These are phyloP conservation scores for Galerucella calmariensis DNA, from an alignment of 2,888 invertebrate species.

Conservation along the genomic window DNA sequence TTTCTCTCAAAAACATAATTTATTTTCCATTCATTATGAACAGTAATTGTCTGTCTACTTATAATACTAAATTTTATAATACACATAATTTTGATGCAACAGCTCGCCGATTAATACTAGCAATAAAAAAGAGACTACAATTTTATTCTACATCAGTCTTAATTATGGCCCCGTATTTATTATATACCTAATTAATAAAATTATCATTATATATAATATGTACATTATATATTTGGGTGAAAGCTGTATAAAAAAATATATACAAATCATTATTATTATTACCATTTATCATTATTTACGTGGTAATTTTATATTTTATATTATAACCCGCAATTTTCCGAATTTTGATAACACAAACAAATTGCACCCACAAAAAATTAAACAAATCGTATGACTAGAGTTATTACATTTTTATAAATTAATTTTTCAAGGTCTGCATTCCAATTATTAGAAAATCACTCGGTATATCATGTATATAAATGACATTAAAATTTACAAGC, in stretches of 20 bases:
- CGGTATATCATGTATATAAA: not conserved
- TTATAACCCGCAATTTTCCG: conserved; percentile 37
- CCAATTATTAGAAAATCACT: not conserved
- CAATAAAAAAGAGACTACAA: conserved; percentile 40
- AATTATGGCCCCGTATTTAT: conserved; percentile 52
- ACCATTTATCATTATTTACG: not conserved
- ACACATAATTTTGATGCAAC: conserved; percentile 46
- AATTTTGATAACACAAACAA: conserved; percentile 38
- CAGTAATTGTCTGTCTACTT: conserved; percentile 32
- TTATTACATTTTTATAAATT: conserved; percentile 23
- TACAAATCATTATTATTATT: conserved; percentile 10
- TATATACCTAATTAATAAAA: conserved; percentile 17
- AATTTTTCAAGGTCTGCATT: conserved; percentile 11
- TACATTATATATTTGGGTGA: conserved; percentile 37
- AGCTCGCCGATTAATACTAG: conserved; percentile 46
- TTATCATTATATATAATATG: not conserved
- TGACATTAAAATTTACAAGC: not conserved
- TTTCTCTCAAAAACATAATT: conserved; percentile 27
- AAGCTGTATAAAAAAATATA: conserved; percentile 36
- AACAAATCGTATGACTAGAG: conserved; percentile 44
- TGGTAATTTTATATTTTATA: not conserved
- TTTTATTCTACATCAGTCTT: conserved; percentile 56
- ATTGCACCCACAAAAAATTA: conserved; percentile 42
- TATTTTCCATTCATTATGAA: conserved; percentile 40
- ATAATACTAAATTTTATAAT: conserved; percentile 46